Evolutionary conservation across 2,888 invertebrate species (phyloP), one percentile per base, ranked within the genome.

Genomic region (Ophion obscuratus): DNA sequence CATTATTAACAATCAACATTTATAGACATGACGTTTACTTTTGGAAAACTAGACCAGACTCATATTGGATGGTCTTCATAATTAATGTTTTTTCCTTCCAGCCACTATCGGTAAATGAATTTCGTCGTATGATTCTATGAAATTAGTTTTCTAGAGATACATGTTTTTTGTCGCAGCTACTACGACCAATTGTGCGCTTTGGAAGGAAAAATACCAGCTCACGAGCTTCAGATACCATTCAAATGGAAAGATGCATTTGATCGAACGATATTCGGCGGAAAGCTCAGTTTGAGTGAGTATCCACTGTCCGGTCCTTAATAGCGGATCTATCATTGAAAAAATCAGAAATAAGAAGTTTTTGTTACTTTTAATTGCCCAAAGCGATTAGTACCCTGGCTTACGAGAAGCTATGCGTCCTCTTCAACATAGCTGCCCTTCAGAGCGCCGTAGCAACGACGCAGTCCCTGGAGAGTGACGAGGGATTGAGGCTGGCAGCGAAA

Each of bases 221-320:
- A 98, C 90, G 99, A 99, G 94, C 96, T 99, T 80, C 98, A 98
- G 94, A 98, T 99, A 88, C 98, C 98, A 4, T 99, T 99, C 95
- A 99, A 99, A 94, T 99, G 99, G 99, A 99, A 99, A 94, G 99
- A 99, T 96, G 99, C 99, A 0, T 99, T 99, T 93, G 99, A 99
- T 94, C 98, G 98, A 92, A 97, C 98, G 10, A 96, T 99, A 90
- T 99, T 99, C 95, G 98, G 98, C 85, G 98, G 98, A 85, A 96
- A 98, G 94, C 97, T 98, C 93, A 98, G 98, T 93, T 95, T 99
- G 88, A 98, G 99, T 99, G 96, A 95, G 97, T 95, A 31, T 2
- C 3, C 2, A 53, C n/a, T 31, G 2, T 31, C 20, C 4, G 4
- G 14, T 66, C 11, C 14, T 27, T 10, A 66, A 2, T 66, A 66